A percentile compares a stretch with the other conserved stretches of the same genome.
Evolutionary conservation across 2,797 vertebrate genomes (phyloP).

Genomic region (Rhabdomys pumilio): DNA sequence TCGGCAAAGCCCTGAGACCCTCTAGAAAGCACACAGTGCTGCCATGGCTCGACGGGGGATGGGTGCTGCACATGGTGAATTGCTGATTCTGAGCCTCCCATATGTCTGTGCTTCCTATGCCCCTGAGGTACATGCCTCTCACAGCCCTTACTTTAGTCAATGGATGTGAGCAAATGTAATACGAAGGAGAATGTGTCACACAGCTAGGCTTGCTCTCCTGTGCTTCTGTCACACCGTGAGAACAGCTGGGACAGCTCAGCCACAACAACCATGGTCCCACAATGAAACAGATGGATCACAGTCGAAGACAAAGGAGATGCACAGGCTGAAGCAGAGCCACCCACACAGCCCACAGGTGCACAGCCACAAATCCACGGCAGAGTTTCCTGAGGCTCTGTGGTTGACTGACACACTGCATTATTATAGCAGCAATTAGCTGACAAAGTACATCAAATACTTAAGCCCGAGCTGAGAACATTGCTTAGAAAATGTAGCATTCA

Average conservation of each 20-base stretch:
- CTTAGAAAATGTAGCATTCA: not conserved
- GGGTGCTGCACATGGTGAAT: not conserved
- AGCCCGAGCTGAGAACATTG: not conserved
- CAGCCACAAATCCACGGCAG: not conserved
- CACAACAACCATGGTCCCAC: not conserved
- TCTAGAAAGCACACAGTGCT: not conserved
- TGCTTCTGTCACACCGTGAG: not conserved
- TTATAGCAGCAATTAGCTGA: not conserved
- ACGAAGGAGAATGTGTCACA: not conserved
- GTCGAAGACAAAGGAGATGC: not conserved
- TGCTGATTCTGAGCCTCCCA: not conserved
- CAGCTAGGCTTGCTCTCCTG: not conserved
- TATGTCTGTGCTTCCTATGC: not conserved
- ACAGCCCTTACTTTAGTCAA: not conserved
- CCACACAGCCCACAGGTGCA: not conserved
- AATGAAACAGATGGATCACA: slow-evolving; percentile 6
- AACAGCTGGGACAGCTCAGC: not conserved
- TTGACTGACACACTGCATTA: not conserved
- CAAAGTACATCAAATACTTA: not conserved
- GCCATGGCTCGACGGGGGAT: not conserved
- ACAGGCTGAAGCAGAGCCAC: not conserved
- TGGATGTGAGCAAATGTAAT: not conserved
- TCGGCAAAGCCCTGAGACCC: not conserved
- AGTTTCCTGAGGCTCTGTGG: not conserved
- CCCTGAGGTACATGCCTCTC: not conserved